Evolutionary conservation across 2,113 vertebrate species (phyloP).

Genomic region (Mungos mungo): DNA sequence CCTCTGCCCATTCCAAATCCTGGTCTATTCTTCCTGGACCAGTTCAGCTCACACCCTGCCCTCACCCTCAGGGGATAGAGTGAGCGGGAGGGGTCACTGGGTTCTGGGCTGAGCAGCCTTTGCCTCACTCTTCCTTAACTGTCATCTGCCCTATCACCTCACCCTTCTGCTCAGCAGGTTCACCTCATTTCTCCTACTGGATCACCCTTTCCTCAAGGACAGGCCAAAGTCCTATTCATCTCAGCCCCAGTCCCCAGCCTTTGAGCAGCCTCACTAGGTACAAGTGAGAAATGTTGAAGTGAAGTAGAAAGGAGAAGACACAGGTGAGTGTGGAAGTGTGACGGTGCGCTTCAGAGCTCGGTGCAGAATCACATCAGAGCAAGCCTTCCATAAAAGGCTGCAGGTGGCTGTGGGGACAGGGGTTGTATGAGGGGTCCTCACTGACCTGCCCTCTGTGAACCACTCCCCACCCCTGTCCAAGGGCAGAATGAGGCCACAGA

Average conservation of each 20-base stretch:
- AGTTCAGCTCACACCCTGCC: neutral
- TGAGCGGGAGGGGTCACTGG: neutral
- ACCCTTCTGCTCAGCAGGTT: neutral
- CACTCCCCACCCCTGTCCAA: accelerated
- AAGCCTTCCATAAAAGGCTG: neutral
- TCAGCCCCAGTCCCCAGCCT: neutral
- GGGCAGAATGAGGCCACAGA: neutral
- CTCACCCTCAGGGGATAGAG: neutral
- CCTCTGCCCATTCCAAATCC: neutral
- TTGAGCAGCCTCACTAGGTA: neutral
- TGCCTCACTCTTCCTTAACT: neutral
- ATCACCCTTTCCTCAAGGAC: neutral
- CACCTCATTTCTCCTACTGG: neutral
- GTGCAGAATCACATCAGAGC: neutral
- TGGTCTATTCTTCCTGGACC: neutral
- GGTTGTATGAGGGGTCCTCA: neutral
- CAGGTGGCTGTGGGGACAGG: neutral
- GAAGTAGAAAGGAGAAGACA: neutral
- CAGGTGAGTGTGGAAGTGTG: neutral
- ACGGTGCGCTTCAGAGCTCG: neutral
- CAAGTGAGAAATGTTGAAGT: neutral
- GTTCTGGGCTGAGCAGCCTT: neutral
- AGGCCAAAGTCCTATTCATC: neutral
- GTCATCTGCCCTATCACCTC: neutral
- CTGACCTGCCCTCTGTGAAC: neutral